A percentile compares a stretch with the other conserved stretches of the same genome.
These are phyloP conservation scores for Chirona hameri DNA, from an alignment of 2,888 invertebrate species.

Conservation along the genomic window DNA sequence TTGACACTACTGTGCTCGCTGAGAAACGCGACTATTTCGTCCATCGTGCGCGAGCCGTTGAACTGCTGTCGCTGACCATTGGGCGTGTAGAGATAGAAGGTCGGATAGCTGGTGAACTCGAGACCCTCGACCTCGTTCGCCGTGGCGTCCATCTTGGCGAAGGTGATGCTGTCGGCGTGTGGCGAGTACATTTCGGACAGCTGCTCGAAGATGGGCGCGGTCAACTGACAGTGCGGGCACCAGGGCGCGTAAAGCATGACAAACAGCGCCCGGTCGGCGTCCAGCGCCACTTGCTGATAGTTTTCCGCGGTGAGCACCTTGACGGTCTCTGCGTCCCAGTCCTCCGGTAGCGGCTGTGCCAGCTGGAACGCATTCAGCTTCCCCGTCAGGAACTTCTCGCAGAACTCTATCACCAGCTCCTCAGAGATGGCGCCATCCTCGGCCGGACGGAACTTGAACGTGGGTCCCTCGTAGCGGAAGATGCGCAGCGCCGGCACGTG, in stretches of 20 bases:
- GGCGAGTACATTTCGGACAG: not conserved
- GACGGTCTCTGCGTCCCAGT: conserved; percentile 28
- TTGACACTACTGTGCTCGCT: not conserved
- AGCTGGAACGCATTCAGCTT: conserved; percentile 26
- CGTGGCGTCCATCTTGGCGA: conserved; percentile 32
- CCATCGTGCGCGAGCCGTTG: not conserved
- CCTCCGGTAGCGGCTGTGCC: conserved; percentile 2
- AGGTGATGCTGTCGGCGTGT: not conserved
- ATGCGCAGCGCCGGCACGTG: conserved; percentile 25
- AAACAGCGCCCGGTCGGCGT: conserved; percentile 3
- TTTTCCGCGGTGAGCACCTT: conserved; percentile 28
- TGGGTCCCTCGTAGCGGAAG: conserved; percentile 24
- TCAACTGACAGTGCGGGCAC: conserved; percentile 31
- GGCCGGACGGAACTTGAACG: conserved; percentile 13
- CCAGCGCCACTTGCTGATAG: conserved; percentile 1
- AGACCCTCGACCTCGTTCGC: conserved; percentile 30
- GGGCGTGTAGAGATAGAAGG: conserved; percentile 29
- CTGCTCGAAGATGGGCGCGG: conserved; percentile 14
- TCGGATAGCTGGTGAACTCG: conserved; percentile 29
- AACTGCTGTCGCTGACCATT: not conserved
- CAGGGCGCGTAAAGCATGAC: conserved; percentile 32
- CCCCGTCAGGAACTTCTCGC: conserved; percentile 12
- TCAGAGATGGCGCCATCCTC: conserved; percentile 8
- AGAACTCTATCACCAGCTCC: conserved; percentile 4
- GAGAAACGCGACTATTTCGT: not conserved